These are phyloP conservation scores for Helicolenus hilgendorfi DNA, from an alignment of 2,797 vertebrate species.

Conservation along the genomic window DNA sequence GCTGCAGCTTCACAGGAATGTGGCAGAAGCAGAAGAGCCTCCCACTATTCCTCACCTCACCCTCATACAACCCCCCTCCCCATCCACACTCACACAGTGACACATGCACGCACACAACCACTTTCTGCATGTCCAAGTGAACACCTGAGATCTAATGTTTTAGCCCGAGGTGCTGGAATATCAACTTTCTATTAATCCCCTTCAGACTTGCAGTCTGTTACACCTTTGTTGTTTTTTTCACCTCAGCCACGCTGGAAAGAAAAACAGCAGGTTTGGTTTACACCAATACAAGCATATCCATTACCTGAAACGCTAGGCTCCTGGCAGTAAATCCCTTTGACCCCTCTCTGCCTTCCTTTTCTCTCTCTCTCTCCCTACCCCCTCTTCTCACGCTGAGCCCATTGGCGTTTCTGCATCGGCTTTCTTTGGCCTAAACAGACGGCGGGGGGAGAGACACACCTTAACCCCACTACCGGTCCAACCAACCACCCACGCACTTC, in stretches of 20 bases:
- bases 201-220: conserved; percentile 79
- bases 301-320: conserved; percentile 88
- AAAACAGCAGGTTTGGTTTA: conserved; percentile 85
- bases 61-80: not conserved
- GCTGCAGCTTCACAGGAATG: conserved; percentile 69
- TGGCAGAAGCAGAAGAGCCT: conserved; percentile 62
- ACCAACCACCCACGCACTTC: conserved; percentile 54
- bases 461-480: conserved; percentile 40
- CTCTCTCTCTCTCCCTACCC: conserved; percentile 22
- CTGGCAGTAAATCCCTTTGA: conserved; percentile 90
- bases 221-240: conserved; percentile 84
- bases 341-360: conserved; percentile 67
- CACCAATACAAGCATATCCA: conserved; percentile 88
- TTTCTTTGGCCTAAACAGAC: conserved; percentile 61
- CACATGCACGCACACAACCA: conserved; percentile 30
- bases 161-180: conserved; percentile 80
- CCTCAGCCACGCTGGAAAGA: conserved; percentile 71
- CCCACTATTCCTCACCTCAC: conserved; percentile 29
- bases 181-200: conserved; percentile 80
- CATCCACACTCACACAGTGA: conserved; percentile 13
- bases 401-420: conserved; percentile 48
- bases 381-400: conserved; percentile 60
- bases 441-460: conserved; percentile 63
- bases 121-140: conserved; percentile 64
- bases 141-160: conserved; percentile 75